Conservation (phyloP, 2,888 invertebrate species). For the Watsonalla cultraria region DNA sequence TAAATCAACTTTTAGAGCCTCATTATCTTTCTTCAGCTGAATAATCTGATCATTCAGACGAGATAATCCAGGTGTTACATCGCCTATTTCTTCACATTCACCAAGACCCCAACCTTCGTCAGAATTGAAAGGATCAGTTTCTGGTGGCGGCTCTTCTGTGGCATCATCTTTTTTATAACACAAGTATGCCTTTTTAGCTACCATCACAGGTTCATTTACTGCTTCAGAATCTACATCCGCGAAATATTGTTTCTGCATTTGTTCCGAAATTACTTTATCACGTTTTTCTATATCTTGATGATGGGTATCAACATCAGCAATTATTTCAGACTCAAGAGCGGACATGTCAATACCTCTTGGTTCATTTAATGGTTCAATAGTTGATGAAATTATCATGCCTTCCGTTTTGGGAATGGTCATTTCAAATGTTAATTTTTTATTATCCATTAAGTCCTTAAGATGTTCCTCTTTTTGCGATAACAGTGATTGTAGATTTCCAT, state of each 20-base stretch:
- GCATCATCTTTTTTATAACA: slow-evolving; percentile 59
- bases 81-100: slow-evolving; percentile 46
- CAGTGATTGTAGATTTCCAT: slow-evolving; percentile 39
- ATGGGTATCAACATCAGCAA: slow-evolving; percentile 34
- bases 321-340: slow-evolving; percentile 63
- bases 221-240: slow-evolving; percentile 16
- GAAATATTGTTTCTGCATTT: slow-evolving; percentile 29
- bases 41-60: slow-evolving; percentile 79
- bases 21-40: slow-evolving; percentile 78
- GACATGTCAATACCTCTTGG: slow-evolving; percentile 41
- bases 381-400: slow-evolving; percentile 69
- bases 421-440: slow-evolving; percentile 61
- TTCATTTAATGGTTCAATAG: slow-evolving; percentile 57
- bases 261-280: slow-evolving; percentile 35
- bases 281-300: slow-evolving; percentile 24
- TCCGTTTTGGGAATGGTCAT: slow-evolving; percentile 75
- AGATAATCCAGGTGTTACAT: slow-evolving; percentile 62
- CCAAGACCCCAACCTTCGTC: slow-evolving; percentile 71
- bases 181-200: slow-evolving; percentile 74
- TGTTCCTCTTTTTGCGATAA: slow-evolving; percentile 52
- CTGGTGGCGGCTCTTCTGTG: slow-evolving; percentile 17
- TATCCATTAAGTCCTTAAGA: slow-evolving; percentile 56
- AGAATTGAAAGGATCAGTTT: slow-evolving; percentile 61
- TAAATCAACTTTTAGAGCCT: slow-evolving; percentile 79
- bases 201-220: slow-evolving; percentile 57